These are phyloP conservation scores for Clarias batrachus DNA, from an alignment of 2,113 vertebrate genomes.

Conservation along the genomic window DNA sequence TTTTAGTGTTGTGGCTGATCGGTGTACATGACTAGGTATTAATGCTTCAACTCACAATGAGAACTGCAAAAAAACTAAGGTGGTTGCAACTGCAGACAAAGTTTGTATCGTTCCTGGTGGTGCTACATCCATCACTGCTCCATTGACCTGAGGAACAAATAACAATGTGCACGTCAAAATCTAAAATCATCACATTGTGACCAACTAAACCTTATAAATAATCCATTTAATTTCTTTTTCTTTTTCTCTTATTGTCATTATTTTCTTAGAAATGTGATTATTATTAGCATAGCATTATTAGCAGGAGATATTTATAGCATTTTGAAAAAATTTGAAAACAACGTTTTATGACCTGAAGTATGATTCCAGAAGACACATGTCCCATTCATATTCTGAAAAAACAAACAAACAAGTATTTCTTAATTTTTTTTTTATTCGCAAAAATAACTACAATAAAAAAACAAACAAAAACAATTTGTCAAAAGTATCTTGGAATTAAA, in stretches of 20 bases:
- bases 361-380: constrained; percentile 69
- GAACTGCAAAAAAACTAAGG: constrained; percentile 85
- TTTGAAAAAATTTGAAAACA: not conserved
- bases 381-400: constrained; percentile 59
- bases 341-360: constrained; percentile 44
- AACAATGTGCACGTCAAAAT: not conserved
- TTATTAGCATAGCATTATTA: not conserved
- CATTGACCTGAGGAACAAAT: constrained; percentile 66
- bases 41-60: constrained; percentile 74
- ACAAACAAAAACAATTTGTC: not conserved
- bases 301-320: no score
- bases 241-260: not conserved
- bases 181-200: not conserved
- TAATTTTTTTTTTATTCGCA: not conserved
- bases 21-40: not conserved
- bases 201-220: not conserved
- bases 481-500: not conserved
- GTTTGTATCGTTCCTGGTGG: fast-evolving
- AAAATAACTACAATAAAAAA: not conserved
- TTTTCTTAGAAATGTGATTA: not conserved
- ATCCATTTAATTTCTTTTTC: no score
- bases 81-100: constrained; percentile 80
- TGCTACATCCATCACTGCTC: constrained; percentile 71
- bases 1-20: no score
- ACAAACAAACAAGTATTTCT: not conserved